Conservation (phyloP, 92 coral and sea anemone species). For the Porites cylindrica region DNA sequence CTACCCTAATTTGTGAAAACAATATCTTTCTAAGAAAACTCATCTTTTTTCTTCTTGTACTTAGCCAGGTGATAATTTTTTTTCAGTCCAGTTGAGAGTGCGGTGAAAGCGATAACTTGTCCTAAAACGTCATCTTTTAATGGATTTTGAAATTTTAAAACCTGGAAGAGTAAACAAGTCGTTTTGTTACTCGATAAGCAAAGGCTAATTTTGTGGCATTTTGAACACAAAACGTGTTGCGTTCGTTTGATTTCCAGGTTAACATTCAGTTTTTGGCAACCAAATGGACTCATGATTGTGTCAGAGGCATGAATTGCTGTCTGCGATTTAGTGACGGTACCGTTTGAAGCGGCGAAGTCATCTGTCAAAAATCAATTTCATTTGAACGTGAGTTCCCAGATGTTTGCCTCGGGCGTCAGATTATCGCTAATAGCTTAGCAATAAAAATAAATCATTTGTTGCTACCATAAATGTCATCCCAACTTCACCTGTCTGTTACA, state of each 20-base stretch:
- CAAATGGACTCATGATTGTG: too few relatives aligned
- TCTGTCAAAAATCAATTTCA: conserved; percentile 35
- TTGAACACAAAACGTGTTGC: too few relatives aligned
- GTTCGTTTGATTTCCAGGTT: too few relatives aligned
- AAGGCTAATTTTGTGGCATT: neutral
- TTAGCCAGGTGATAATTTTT: neutral
- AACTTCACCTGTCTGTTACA: neutral
- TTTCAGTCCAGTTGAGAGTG: neutral
- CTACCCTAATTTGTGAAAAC: neutral
- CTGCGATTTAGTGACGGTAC: neutral
- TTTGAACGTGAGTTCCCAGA: conserved; percentile 5
- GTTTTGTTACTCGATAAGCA: conserved; percentile 7
- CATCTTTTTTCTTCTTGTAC: neutral
- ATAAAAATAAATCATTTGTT: neutral
- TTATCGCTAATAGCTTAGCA: conserved; percentile 2
- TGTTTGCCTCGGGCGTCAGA: conserved; percentile 9
- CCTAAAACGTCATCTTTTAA: neutral
- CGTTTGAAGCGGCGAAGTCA: neutral
- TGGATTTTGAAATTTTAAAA: neutral
- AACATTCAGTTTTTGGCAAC: too few relatives aligned
- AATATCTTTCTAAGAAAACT: neutral
- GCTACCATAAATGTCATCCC: neutral
- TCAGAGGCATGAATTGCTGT: too few relatives aligned
- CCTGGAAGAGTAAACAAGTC: neutral
- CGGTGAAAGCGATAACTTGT: neutral